These are phyloP conservation scores for Martes martes DNA, from an alignment of 2,113 vertebrate species.

Conservation along the genomic window DNA sequence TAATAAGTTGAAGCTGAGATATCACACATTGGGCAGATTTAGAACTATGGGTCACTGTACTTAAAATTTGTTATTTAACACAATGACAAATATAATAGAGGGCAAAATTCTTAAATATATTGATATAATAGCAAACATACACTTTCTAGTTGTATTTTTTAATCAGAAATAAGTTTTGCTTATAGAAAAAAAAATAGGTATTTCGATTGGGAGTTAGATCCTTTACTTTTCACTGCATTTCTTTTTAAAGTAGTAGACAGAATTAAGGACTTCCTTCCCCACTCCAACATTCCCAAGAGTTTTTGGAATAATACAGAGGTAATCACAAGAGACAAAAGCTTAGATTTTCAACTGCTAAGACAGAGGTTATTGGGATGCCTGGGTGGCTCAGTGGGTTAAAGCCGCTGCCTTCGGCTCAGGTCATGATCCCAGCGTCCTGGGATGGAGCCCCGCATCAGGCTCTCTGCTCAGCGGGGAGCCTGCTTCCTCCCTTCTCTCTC, in stretches of 20 bases:
- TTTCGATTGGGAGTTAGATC: background rate
- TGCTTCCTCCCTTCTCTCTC: no score
- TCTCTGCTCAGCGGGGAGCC: no score
- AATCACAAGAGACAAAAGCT: background rate
- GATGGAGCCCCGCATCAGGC: no score
- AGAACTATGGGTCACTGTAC: background rate
- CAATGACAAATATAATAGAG: background rate
- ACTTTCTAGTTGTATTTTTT: background rate
- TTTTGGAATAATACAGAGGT: background rate
- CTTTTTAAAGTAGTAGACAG: background rate
- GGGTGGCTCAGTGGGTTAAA: no score
- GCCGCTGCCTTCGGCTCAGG: no score
- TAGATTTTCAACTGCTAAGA: background rate
- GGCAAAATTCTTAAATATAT: background rate
- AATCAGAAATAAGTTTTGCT: conserved; percentile 12
- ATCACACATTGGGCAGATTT: background rate
- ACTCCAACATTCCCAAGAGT: accelerated
- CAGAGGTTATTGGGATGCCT: no score
- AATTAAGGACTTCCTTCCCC: background rate
- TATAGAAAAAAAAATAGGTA: background rate
- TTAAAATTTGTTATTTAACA: background rate
- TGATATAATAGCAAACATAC: background rate
- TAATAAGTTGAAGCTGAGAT: background rate
- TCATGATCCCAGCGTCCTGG: no score
- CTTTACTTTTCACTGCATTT: background rate